Conservation (phyloP, 2,113 vertebrate genomes). For the Ariopsis seemanni region DNA sequence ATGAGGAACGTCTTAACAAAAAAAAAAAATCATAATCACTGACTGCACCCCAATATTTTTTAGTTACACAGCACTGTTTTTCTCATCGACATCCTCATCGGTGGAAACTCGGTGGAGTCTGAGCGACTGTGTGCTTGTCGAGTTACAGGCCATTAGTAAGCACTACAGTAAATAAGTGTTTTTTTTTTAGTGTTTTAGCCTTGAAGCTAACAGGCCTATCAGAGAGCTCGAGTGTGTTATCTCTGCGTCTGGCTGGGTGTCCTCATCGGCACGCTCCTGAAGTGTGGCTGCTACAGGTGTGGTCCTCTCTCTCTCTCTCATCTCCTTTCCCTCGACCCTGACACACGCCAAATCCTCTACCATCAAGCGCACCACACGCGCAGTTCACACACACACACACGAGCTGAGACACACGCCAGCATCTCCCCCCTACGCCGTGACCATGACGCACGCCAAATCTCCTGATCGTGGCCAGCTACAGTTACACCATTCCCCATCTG, state of each 20-base stretch:
- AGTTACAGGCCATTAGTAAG: conserved; percentile 27
- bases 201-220: conserved; percentile 68
- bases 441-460: conserved; percentile 50
- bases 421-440: conserved; percentile 41
- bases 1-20: background rate
- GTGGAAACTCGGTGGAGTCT: background rate
- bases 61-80: background rate
- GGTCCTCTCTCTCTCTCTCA: conserved; percentile 58
- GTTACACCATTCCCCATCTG: conserved; percentile 19
- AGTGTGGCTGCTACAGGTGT: conserved; percentile 78
- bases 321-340: conserved; percentile 73
- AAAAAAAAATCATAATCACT: background rate
- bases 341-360: conserved; percentile 56
- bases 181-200: conserved; percentile 58
- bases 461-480: conserved; percentile 38
- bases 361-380: conserved; percentile 33
- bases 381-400: conserved; percentile 28
- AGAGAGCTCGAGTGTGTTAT: conserved; percentile 58
- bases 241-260: conserved; percentile 57
- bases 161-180: conserved; percentile 38
- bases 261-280: conserved; percentile 72
- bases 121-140: conserved; percentile 3
- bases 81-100: background rate
- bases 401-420: conserved; percentile 15
- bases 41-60: background rate